Percentiles rank a stretch among this genome's conserved stretches.
Evolutionary conservation across 2,888 invertebrate species (phyloP).

Genomic region (Eupeodes latifasciatus): DNA sequence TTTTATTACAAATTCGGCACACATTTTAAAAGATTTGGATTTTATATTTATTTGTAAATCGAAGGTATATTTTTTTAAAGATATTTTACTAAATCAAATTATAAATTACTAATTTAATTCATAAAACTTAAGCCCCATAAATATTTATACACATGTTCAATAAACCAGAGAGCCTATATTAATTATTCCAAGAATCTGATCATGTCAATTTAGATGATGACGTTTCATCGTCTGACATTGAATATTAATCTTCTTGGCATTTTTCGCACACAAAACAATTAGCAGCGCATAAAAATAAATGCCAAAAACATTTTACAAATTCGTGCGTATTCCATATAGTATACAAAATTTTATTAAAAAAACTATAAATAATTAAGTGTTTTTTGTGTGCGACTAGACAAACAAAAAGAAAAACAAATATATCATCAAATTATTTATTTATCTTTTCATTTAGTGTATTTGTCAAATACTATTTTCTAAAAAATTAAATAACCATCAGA

Average conservation of each 20-base stretch:
- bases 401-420: background rate
- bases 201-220: background rate
- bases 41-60: too few relatives aligned
- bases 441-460: background rate
- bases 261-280: background rate
- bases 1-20: too few relatives aligned
- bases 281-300: background rate
- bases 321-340: background rate
- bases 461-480: background rate
- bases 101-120: too few relatives aligned
- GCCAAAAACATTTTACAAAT: background rate
- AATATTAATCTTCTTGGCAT: background rate
- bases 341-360: background rate
- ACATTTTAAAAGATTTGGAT: too few relatives aligned
- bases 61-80: too few relatives aligned
- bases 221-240: conserved; percentile 28
- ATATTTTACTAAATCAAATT: too few relatives aligned
- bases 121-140: too few relatives aligned
- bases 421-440: background rate
- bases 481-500: background rate
- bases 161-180: too few relatives aligned
- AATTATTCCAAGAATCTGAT: too few relatives aligned
- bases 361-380: background rate
- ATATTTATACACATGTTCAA: too few relatives aligned
- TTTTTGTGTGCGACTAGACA: background rate